phyloP scores from a whole-genome alignment of 2,888 invertebrate species.

The Lepidochitona cinerea region DNA sequence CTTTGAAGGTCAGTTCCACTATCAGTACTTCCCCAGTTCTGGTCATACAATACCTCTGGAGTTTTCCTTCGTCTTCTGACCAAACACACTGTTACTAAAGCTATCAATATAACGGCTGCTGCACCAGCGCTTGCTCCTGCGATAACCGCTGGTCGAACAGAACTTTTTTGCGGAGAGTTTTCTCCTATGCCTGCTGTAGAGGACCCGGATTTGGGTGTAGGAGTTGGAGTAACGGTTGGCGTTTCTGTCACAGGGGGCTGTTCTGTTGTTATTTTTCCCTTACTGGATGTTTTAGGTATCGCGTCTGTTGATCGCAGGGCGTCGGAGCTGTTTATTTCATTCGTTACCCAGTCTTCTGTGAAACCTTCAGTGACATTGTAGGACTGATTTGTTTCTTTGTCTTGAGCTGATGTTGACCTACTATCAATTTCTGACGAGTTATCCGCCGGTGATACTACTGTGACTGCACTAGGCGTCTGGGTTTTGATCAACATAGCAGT shows the following conservation, averaged over 20 bases:
- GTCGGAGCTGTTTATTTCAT: no score
- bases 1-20: not conserved
- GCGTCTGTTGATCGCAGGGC: no score
- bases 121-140: not conserved
- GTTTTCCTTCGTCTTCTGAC: not conserved
- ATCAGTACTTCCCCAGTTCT: not conserved
- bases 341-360: no score
- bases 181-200: not conserved
- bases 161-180: not conserved
- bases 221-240: not conserved
- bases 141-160: not conserved
- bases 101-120: not conserved
- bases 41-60: not conserved
- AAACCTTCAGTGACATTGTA: no score
- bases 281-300: no score
- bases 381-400: no score
- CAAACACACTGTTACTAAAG: not conserved
- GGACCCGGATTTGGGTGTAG: not conserved
- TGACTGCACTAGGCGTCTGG: no score
- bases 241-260: not conserved
- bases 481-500: no score
- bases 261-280: no score
- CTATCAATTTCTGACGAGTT: no score
- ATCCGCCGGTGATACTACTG: no score
- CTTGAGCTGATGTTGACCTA: no score